phyloP scores from a whole-genome alignment of 2,797 vertebrate species.

The Silurus lanzhouensis region DNA sequence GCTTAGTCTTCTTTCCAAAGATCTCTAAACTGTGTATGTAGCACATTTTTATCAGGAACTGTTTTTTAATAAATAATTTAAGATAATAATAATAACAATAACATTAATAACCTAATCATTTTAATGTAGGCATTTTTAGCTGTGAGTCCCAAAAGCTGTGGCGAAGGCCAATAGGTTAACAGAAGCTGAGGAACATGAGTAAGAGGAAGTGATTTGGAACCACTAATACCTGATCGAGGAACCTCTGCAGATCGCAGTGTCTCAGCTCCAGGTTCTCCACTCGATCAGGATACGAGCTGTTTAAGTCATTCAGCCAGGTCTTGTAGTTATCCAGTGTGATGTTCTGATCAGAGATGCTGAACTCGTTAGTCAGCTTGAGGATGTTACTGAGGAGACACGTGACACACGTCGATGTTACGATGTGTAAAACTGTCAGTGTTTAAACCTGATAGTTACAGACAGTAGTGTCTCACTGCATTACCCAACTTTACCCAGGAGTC shows the following conservation, averaged over 20 bases:
- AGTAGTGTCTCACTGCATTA: no score
- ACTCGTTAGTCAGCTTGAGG: constrained; percentile 77
- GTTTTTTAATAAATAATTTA: no score
- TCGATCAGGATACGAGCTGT: constrained; percentile 59
- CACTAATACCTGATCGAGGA: constrained; percentile 82
- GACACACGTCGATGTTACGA: background rate
- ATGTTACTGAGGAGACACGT: constrained; percentile 79
- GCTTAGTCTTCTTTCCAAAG: no score
- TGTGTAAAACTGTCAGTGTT: no score
- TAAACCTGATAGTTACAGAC: no score
- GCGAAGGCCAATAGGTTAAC: no score
- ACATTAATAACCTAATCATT: no score
- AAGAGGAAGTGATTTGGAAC: background rate
- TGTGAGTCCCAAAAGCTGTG: no score
- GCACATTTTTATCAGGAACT: no score
- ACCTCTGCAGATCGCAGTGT: constrained; percentile 76
- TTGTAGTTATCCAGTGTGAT: constrained; percentile 77
- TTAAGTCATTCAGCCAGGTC: constrained; percentile 67
- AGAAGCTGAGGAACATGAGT: background rate
- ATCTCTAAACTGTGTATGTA: no score
- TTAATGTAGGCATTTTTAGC: no score
- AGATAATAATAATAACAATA: no score
- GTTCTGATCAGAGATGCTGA: constrained; percentile 79
- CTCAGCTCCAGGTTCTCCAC: constrained; percentile 70
- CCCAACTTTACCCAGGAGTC: background rate